These are phyloP conservation scores for Lepidocyrtoides sp. DNA, from an alignment of 2,888 invertebrate species.

Conservation along the genomic window DNA sequence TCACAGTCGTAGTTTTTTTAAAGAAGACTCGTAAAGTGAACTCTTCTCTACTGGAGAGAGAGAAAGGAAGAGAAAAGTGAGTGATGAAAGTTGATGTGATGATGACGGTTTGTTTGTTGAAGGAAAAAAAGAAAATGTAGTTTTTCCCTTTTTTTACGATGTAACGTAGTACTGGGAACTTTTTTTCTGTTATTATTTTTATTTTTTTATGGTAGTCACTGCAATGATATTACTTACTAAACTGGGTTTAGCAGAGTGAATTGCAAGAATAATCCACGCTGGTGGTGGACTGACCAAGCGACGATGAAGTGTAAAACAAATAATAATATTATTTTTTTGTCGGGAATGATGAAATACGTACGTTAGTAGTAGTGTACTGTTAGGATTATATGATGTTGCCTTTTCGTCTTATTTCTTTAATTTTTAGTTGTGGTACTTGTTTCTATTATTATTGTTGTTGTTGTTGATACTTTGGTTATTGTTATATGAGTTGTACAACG, in stretches of 20 bases:
- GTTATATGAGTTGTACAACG: conserved; percentile 14
- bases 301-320: background rate
- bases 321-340: conserved; percentile 6
- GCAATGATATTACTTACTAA: conserved; percentile 8
- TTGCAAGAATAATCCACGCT: background rate
- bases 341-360: conserved; percentile 18
- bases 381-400: conserved; percentile 29
- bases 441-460: background rate
- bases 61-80: background rate
- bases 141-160: background rate
- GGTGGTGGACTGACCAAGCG: background rate
- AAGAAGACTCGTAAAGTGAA: background rate
- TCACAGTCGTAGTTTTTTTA: background rate
- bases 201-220: background rate
- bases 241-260: background rate
- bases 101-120: conserved; percentile 52
- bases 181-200: background rate
- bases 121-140: conserved; percentile 20
- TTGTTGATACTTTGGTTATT: conserved; percentile 34
- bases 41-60: background rate
- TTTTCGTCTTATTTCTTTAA: no score
- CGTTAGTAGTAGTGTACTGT: background rate
- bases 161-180: background rate
- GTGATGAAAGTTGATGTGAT: conserved; percentile 53
- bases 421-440: background rate